These are phyloP conservation scores for Sitta carolinensis DNA, from an alignment of 2,797 vertebrate genomes.

Conservation along the genomic window DNA sequence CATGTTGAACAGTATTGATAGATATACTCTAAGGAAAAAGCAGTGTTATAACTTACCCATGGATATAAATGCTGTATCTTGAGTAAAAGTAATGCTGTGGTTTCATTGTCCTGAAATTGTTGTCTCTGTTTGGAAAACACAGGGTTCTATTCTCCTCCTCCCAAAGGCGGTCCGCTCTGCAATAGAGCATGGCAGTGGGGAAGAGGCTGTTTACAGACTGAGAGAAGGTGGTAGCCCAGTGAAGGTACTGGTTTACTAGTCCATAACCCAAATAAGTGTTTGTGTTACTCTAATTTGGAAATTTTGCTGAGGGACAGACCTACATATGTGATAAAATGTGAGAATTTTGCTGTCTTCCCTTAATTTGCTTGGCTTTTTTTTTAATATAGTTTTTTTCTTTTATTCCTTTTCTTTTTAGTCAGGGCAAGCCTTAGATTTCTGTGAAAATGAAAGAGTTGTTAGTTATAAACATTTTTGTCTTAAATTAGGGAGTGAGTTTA, in stretches of 20 bases:
- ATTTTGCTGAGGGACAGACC: not conserved
- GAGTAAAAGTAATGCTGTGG: not conserved
- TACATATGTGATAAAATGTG: not conserved
- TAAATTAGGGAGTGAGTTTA: not conserved
- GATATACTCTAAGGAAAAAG: not conserved
- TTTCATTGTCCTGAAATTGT: not conserved
- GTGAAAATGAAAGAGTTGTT: not conserved
- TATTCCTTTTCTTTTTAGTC: not conserved
- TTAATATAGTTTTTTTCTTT: not conserved
- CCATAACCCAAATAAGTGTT: not conserved
- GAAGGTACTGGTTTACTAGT: not conserved
- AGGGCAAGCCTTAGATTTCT: not conserved
- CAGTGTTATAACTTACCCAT: not conserved
- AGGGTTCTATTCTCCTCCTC: not conserved
- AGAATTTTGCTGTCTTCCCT: not conserved
- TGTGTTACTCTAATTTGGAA: not conserved
- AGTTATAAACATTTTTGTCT: not conserved
- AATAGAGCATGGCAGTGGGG: not conserved
- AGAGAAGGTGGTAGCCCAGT: not conserved
- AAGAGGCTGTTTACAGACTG: not conserved
- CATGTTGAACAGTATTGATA: not conserved
- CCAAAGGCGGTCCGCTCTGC: fast-evolving
- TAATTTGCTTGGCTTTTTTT: not conserved
- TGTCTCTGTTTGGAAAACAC: not conserved
- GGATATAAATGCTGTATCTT: not conserved